A percentile compares a stretch with the other conserved stretches of the same genome.
These are phyloP conservation scores for Nymphalis polychloros DNA, from an alignment of 2,888 invertebrate species.

Conservation along the genomic window DNA sequence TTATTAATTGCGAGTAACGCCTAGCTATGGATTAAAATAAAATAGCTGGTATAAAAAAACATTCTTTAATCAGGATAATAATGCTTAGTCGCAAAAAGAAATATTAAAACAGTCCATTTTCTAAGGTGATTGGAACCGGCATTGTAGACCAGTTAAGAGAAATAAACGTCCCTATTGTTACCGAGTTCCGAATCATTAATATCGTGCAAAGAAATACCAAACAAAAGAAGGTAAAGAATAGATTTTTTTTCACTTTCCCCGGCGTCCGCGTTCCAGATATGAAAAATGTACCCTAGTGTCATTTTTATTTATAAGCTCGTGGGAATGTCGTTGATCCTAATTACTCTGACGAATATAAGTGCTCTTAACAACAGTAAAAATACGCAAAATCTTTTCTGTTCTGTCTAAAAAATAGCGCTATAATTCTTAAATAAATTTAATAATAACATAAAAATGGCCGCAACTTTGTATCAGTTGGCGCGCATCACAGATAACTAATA, in stretches of 20 bases:
- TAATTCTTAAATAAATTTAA: background rate
- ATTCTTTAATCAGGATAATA: slow-evolving; percentile 13
- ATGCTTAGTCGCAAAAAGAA: slow-evolving; percentile 18
- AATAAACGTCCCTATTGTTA: slow-evolving; percentile 58
- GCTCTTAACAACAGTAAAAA: no score
- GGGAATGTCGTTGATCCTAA: slow-evolving; percentile 30
- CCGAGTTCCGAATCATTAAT: slow-evolving; percentile 58
- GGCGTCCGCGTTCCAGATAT: slow-evolving; percentile 35
- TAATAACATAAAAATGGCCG: slow-evolving; percentile 26
- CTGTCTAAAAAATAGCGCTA: no score
- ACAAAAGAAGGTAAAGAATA: slow-evolving; percentile 46
- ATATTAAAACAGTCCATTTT: slow-evolving; percentile 30
- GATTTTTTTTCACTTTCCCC: slow-evolving; percentile 40
- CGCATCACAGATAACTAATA: slow-evolving; percentile 36
- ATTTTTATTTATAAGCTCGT: slow-evolving; percentile 34
- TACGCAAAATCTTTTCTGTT: no score
- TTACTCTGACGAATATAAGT: background rate
- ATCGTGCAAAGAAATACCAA: slow-evolving; percentile 48
- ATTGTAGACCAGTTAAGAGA: slow-evolving; percentile 51
- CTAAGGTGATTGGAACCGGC: slow-evolving; percentile 39
- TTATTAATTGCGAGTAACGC: no score
- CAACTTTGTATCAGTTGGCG: slow-evolving; percentile 17
- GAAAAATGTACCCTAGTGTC: slow-evolving; percentile 36
- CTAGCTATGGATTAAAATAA: background rate
- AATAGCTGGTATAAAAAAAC: background rate